phyloP scores from a whole-genome alignment of 64 coral and sea anemone genomes.

The Anthopleura sola region DNA sequence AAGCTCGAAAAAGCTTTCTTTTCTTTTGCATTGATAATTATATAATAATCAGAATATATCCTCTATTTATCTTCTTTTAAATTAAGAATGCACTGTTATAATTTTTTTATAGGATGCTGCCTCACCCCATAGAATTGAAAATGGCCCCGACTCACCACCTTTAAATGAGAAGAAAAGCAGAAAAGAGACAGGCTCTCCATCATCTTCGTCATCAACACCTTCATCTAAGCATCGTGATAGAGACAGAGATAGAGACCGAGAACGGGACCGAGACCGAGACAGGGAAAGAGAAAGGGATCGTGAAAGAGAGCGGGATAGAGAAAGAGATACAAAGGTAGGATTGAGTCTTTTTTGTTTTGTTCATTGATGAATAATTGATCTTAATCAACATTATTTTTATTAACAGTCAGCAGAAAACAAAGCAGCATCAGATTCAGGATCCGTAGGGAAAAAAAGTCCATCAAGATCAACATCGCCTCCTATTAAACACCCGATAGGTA shows the following conservation, averaged over 20 bases:
- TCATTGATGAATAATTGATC: background rate
- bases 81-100: background rate
- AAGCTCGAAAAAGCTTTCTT: too few species aligned
- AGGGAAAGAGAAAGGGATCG: background rate
- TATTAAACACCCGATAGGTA: constrained; percentile 77
- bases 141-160: constrained; percentile 87
- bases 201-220: constrained; percentile 86
- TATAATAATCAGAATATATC: too few species aligned
- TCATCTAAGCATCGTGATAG: constrained; percentile 84
- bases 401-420: constrained; percentile 17
- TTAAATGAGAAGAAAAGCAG: constrained; percentile 85
- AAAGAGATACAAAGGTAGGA: constrained; percentile 67
- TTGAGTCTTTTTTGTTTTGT: background rate
- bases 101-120: constrained; percentile 58
- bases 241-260: constrained; percentile 50
- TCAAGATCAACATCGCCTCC: constrained; percentile 77
- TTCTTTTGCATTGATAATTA: too few species aligned
- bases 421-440: constrained; percentile 61
- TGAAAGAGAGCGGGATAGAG: constrained; percentile 66
- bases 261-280: constrained; percentile 74
- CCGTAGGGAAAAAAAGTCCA: constrained; percentile 79
- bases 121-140: constrained; percentile 87
- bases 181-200: constrained; percentile 89
- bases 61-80: too few species aligned
- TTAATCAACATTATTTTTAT: constrained; percentile 25